Conservation (phyloP, 2,888 invertebrate genomes). For the Xiphydria camelus region DNA sequence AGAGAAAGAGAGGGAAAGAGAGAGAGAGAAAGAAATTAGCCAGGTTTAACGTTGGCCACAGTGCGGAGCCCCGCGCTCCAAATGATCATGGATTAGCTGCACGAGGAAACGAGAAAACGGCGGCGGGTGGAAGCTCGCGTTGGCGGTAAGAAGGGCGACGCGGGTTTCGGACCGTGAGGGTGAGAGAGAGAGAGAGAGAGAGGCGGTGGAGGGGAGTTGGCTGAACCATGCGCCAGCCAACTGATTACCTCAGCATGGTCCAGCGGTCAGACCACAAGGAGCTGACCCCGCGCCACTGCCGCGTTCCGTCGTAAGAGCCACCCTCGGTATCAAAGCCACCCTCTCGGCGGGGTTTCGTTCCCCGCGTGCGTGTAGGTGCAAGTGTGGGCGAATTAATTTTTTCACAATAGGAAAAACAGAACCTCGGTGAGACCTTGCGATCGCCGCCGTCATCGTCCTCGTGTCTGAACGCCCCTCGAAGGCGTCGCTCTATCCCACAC, state of each 20-base stretch:
- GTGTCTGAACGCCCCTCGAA: no score
- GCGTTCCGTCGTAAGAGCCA: neutral
- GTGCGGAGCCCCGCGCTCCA: constrained; percentile 37
- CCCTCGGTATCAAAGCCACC: neutral
- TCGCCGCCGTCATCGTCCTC: no score
- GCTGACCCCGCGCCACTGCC: neutral
- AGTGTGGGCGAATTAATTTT: neutral
- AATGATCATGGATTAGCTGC: constrained; percentile 49
- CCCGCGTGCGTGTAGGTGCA: neutral
- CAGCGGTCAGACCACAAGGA: constrained; percentile 12
- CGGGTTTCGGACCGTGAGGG: neutral
- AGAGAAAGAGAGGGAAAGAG: constrained; percentile 23
- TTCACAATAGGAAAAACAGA: no score
- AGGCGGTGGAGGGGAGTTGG: constrained; percentile 15
- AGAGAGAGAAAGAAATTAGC: constrained; percentile 29
- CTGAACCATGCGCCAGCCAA: constrained; percentile 35
- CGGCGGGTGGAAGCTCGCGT: no score
- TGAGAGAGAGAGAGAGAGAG: constrained; percentile 13
- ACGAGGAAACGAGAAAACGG: constrained; percentile 26
- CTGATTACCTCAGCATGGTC: constrained; percentile 37
- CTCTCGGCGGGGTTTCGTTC: neutral
- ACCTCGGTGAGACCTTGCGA: no score
- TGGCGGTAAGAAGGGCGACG: no score
- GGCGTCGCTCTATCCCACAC: no score
- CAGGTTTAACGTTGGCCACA: constrained; percentile 48